These are phyloP conservation scores for Harpalus rufipes DNA, from an alignment of 2,888 invertebrate genomes.

Conservation along the genomic window DNA sequence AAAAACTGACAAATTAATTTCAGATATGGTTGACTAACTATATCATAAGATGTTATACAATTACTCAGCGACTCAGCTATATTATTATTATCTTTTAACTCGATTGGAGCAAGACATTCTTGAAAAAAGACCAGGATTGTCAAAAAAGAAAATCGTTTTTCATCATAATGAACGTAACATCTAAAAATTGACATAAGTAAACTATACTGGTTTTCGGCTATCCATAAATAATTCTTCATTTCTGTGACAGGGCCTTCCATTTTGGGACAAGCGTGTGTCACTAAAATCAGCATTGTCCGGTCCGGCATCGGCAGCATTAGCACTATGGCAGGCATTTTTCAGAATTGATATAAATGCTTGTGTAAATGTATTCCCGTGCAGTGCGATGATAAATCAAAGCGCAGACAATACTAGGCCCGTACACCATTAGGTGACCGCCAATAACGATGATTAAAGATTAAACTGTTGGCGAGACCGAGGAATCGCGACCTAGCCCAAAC, in stretches of 20 bases:
- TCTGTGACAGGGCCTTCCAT: background rate
- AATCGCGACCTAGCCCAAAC: conserved; percentile 27
- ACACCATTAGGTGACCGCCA: conserved; percentile 70
- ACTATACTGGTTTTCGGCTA: background rate
- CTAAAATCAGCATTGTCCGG: conserved; percentile 65
- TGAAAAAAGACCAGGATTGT: no score
- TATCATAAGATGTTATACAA: no score
- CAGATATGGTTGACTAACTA: no score
- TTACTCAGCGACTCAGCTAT: no score
- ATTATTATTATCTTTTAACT: no score
- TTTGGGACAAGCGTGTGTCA: conserved; percentile 54
- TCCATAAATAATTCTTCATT: background rate
- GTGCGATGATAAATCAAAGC: conserved; percentile 66
- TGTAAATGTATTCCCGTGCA: conserved; percentile 64
- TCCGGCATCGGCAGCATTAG: conserved; percentile 1
- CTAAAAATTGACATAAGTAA: background rate
- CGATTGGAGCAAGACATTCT: no score
- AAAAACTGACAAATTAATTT: no score
- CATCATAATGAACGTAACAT: no score
- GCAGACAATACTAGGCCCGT: conserved; percentile 62
- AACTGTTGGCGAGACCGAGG: conserved; percentile 70
- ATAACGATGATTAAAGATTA: conserved; percentile 78
- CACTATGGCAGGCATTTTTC: conserved; percentile 61
- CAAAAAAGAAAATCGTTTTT: no score
- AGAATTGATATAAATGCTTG: conserved; percentile 67